Evolutionary conservation across 2,113 vertebrate genomes (phyloP).

Genomic region (Neotoma lepida): DNA sequence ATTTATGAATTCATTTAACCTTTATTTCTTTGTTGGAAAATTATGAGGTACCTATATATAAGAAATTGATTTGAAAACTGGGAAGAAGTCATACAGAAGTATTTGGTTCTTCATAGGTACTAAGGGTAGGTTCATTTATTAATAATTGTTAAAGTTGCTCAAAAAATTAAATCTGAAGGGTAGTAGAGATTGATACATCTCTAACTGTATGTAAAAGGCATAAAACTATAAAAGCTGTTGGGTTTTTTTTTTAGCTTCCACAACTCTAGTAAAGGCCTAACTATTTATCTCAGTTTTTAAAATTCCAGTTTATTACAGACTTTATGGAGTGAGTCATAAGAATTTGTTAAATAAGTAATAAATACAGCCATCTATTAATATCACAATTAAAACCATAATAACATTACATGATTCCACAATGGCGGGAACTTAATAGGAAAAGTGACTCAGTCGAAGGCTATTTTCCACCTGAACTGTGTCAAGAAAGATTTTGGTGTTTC

Average conservation of each 20-base stretch:
- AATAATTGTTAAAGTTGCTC: not conserved
- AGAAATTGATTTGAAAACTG: not conserved
- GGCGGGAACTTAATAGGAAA: constrained; percentile 8
- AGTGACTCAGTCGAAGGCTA: constrained; percentile 40
- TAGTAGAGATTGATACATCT: not conserved
- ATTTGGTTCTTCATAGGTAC: not conserved
- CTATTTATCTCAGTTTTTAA: constrained; percentile 35
- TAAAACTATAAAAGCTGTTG: not conserved
- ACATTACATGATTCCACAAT: constrained; percentile 19
- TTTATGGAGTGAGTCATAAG: constrained; percentile 48
- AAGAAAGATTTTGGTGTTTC: not conserved
- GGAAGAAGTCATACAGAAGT: not conserved
- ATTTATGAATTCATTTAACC: not conserved
- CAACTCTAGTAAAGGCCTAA: not conserved
- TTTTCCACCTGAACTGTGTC: not conserved
- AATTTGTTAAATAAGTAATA: constrained; percentile 59
- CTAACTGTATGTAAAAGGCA: constrained; percentile 2
- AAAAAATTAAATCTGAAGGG: not conserved
- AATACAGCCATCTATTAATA: constrained; percentile 46
- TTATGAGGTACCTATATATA: not conserved
- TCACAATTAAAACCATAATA: constrained; percentile 39
- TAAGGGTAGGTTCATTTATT: not conserved
- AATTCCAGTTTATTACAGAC: constrained; percentile 58
- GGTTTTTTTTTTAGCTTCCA: constrained; percentile 2
- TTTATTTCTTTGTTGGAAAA: not conserved